Evolutionary conservation across 1,140 invertebrate genomes (phyloP).

Genomic region (Oncopeltus fasciatus): DNA sequence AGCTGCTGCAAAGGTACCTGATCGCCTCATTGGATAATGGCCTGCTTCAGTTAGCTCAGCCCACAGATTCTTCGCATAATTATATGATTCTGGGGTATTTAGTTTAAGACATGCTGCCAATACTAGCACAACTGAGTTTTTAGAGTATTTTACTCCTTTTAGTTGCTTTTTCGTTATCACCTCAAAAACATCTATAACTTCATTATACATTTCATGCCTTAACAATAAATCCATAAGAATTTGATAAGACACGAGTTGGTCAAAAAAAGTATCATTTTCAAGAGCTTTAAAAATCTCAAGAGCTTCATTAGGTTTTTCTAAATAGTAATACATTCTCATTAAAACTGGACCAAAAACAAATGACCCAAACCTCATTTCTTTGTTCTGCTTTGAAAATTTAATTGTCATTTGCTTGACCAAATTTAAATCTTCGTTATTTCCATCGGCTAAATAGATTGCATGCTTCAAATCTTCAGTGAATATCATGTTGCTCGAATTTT

Average conservation of each 20-base stretch:
- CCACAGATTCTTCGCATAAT: constrained; percentile 46
- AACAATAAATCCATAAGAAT: constrained; percentile 57
- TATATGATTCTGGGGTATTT: constrained; percentile 53
- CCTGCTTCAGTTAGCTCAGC: constrained; percentile 38
- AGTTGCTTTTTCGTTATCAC: constrained; percentile 39
- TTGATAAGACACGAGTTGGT: constrained; percentile 51
- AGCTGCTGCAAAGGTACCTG: constrained; percentile 40
- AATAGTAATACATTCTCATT: constrained; percentile 58
- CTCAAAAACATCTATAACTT: constrained; percentile 49
- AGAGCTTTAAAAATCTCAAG: constrained; percentile 46
- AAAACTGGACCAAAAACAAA: constrained; percentile 70
- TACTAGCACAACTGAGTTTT: constrained; percentile 45
- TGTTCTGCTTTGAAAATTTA: constrained; percentile 58
- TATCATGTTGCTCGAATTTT: constrained; percentile 43
- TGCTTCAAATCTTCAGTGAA: constrained; percentile 77
- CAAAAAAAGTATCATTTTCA: constrained; percentile 44
- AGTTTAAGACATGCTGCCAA: constrained; percentile 60
- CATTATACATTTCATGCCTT: constrained; percentile 48
- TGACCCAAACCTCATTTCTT: constrained; percentile 54
- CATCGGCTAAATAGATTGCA: constrained; percentile 52
- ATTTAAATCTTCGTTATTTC: constrained; percentile 37
- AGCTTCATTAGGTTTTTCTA: constrained; percentile 53
- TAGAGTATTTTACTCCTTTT: constrained; percentile 45
- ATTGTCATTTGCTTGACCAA: constrained; percentile 50
- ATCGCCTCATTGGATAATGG: constrained; percentile 39